These are phyloP conservation scores for Pseudonaja textilis DNA, from an alignment of 2,113 vertebrate species.

Conservation along the genomic window DNA sequence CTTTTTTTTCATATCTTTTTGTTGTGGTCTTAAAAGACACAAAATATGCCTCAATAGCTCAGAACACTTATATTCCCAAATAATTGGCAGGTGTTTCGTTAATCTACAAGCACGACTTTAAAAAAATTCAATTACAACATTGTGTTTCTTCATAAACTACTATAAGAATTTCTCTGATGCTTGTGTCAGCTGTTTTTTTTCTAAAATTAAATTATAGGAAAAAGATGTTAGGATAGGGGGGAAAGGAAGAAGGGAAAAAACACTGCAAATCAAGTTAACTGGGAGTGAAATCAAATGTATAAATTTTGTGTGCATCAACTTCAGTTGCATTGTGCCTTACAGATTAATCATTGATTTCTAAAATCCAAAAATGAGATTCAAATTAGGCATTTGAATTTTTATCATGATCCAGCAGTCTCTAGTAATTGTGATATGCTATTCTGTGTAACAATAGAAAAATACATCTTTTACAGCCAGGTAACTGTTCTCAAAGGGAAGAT, in stretches of 20 bases:
- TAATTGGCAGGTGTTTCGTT: neutral
- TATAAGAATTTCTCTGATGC: accelerated
- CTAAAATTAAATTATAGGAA: neutral
- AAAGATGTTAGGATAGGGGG: neutral
- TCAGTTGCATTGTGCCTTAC: constrained; percentile 57
- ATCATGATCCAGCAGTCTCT: constrained; percentile 25
- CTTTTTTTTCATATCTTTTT: neutral
- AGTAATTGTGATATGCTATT: neutral
- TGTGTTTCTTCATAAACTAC: constrained; percentile 14
- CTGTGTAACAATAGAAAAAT: constrained; percentile 46
- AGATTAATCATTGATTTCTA: constrained; percentile 45
- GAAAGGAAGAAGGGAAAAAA: neutral
- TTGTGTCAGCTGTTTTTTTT: neutral
- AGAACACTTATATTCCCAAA: neutral
- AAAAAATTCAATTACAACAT: neutral
- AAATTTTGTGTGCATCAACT: constrained; percentile 20
- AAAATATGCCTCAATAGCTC: neutral
- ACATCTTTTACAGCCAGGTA: constrained; percentile 46
- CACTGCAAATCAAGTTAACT: constrained; percentile 9
- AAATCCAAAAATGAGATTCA: constrained; percentile 44
- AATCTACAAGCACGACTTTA: neutral
- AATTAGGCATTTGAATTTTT: constrained; percentile 55
- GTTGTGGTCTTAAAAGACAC: neutral
- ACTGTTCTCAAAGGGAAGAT: constrained; percentile 45
- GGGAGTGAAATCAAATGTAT: constrained; percentile 44